Evolutionary conservation across 2,888 invertebrate species (phyloP).

Genomic region (Lasioglossum calceatum): DNA sequence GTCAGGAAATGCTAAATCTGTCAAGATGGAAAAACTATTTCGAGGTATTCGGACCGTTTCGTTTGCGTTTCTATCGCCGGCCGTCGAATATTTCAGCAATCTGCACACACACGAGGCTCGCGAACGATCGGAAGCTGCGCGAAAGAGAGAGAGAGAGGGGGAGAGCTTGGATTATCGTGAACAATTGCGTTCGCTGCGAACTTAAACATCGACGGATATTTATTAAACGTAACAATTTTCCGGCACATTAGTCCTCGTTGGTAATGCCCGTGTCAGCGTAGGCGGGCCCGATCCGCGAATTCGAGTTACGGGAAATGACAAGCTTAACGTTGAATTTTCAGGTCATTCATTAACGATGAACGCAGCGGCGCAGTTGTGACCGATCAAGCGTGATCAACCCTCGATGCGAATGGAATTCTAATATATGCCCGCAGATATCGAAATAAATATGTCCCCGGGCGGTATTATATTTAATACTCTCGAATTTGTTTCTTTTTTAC

Average conservation of each 20-base stretch:
- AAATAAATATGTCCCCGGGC: background rate
- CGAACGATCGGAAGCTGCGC: background rate
- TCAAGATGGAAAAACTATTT: conserved; percentile 9
- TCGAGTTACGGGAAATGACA: conserved; percentile 47
- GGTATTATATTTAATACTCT: background rate
- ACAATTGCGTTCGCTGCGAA: background rate
- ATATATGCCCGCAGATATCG: conserved; percentile 19
- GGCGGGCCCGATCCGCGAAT: conserved; percentile 13
- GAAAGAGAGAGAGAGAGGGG: no score
- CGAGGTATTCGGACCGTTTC: background rate
- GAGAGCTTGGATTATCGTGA: conserved; percentile 8
- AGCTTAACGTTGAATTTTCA: conserved; percentile 48
- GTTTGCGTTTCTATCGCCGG: background rate
- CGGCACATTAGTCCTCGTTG: conserved; percentile 36
- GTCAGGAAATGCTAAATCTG: background rate
- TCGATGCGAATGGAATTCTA: conserved; percentile 53
- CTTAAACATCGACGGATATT: conserved; percentile 33
- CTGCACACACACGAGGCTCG: background rate
- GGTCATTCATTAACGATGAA: conserved; percentile 51
- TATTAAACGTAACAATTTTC: conserved; percentile 58
- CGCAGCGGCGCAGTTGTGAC: conserved; percentile 30
- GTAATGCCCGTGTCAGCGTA: conserved; percentile 30
- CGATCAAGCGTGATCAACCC: conserved; percentile 47
- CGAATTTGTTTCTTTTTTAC: background rate
- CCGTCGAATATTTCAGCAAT: conserved; percentile 3